Conservation (phyloP, 2,113 vertebrate species). For the Aegotheles bennettii region DNA sequence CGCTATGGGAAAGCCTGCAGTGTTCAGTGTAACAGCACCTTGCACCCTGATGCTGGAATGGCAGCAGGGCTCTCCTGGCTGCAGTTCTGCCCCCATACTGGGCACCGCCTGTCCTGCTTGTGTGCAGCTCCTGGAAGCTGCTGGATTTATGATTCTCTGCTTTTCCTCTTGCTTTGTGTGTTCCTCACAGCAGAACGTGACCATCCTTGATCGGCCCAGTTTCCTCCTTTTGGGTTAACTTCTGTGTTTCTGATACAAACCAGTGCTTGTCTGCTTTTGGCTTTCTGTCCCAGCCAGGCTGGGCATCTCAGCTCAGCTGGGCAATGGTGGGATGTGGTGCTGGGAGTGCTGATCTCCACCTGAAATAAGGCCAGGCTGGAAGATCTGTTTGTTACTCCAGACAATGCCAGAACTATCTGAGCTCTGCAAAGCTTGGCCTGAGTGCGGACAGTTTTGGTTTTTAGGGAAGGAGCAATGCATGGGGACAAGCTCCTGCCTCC, state of each 20-base stretch:
- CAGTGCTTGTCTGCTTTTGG: not conserved
- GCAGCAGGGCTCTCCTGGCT: not conserved
- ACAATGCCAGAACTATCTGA: not conserved
- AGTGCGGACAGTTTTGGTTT: not conserved
- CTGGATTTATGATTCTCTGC: not conserved
- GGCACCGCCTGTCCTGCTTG: accelerated
- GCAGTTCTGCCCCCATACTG: not conserved
- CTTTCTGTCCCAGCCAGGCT: not conserved
- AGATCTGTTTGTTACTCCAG: not conserved
- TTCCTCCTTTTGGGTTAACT: not conserved
- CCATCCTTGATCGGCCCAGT: not conserved
- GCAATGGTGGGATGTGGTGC: not conserved
- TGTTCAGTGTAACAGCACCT: accelerated
- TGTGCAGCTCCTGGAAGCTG: not conserved
- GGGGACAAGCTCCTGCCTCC: not conserved
- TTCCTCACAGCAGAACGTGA: not conserved
- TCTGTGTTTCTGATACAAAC: not conserved
- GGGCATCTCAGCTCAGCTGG: no score
- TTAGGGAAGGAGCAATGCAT: not conserved
- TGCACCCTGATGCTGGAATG: not conserved
- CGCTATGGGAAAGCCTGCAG: accelerated
- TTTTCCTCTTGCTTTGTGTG: not conserved
- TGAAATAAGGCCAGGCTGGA: not conserved
- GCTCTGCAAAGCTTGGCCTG: not conserved
- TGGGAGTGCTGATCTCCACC: not conserved